These are phyloP conservation scores for Pampusana beccarii DNA, from an alignment of 2,113 vertebrate species.

Conservation along the genomic window DNA sequence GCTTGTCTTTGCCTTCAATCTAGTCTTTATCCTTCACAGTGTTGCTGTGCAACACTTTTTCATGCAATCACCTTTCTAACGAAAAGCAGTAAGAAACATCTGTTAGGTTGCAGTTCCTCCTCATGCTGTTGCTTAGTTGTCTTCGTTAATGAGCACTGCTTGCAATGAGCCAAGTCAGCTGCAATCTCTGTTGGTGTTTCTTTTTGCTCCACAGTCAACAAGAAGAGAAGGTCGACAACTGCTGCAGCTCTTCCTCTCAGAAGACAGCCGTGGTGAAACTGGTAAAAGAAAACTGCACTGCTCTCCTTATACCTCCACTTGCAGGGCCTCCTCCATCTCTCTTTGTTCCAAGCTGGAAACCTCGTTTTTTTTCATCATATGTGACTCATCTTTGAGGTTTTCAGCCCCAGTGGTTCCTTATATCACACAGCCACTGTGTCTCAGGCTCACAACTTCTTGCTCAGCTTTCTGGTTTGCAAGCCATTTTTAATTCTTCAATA, in stretches of 20 bases:
- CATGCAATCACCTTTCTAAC: background rate
- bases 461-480: background rate
- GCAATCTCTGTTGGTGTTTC: background rate
- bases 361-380: background rate
- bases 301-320: background rate
- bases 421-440: background rate
- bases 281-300: background rate
- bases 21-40: background rate
- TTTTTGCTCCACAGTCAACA: background rate
- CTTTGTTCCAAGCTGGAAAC: background rate
- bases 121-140: background rate
- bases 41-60: background rate
- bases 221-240: background rate
- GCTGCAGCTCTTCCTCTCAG: background rate
- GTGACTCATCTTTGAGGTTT: background rate
- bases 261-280: fast-evolving
- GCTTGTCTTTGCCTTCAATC: background rate
- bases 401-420: background rate
- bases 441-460: background rate
- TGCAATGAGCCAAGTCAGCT: background rate
- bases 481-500: background rate
- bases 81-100: background rate
- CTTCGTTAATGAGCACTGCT: background rate
- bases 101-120: background rate
- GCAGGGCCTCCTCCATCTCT: background rate